These are phyloP conservation scores for Anhinga rufa DNA, from an alignment of 2,113 vertebrate genomes.

Conservation along the genomic window DNA sequence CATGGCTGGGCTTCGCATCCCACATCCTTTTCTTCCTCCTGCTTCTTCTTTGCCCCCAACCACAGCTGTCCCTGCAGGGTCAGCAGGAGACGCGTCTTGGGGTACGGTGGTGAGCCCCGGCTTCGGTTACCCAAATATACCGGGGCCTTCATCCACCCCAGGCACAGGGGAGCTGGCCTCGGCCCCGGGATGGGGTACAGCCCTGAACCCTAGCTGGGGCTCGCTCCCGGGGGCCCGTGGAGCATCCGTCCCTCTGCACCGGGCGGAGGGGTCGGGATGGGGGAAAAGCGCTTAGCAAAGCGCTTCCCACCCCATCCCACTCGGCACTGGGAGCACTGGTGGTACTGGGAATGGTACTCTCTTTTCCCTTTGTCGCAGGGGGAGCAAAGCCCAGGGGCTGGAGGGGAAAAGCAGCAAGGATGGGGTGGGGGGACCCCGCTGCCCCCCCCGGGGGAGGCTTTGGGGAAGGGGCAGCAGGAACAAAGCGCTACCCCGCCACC, in stretches of 20 bases:
- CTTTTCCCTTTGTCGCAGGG: not conserved
- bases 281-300: not conserved
- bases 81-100: accelerated
- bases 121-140: not conserved
- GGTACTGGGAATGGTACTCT: not conserved
- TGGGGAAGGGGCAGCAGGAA: not conserved
- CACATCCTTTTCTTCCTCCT: not conserved
- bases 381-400: not conserved
- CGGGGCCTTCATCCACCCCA: not conserved
- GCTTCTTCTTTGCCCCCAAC: not conserved
- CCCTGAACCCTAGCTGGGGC: accelerated
- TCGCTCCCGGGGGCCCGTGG: not conserved
- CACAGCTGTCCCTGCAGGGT: accelerated
- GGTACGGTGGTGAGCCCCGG: not conserved
- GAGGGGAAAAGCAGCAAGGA: not conserved
- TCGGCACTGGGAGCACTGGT: not conserved
- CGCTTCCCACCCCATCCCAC: not conserved
- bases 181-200: not conserved
- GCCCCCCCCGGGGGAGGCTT: not conserved
- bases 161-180: not conserved
- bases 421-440: not conserved
- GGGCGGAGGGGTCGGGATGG: not conserved
- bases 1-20: not conserved
- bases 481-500: not conserved
- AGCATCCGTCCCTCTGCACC: not conserved